Evolutionary conservation across 2,113 vertebrate genomes (phyloP).

Genomic region (Heteronetta atricapilla): DNA sequence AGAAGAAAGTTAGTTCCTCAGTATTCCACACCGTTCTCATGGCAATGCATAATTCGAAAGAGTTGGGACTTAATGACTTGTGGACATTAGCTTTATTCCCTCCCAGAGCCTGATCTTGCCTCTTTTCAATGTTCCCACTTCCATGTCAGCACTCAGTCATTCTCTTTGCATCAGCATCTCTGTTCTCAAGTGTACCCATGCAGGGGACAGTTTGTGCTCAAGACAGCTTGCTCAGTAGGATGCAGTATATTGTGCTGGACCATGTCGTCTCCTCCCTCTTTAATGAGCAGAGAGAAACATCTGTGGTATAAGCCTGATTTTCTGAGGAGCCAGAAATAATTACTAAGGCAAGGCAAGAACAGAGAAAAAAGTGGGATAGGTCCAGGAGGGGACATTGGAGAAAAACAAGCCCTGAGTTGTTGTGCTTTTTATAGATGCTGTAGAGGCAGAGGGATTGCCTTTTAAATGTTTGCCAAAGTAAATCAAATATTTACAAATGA

Average conservation of each 20-base stretch:
- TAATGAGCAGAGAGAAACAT: not conserved
- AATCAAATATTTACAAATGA: constrained; percentile 48
- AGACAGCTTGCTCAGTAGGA: not conserved
- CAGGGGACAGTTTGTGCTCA: not conserved
- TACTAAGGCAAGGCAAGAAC: constrained; percentile 7
- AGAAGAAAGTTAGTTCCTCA: not conserved
- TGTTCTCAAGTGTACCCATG: not conserved
- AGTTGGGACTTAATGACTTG: not conserved
- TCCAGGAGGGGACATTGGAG: constrained; percentile 46
- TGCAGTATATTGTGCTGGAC: not conserved
- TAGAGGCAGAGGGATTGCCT: not conserved
- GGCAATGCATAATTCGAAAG: not conserved
- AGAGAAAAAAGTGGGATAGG: constrained; percentile 42
- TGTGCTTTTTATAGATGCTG: not conserved
- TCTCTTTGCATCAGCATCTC: not conserved
- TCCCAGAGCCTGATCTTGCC: not conserved
- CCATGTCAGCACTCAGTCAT: not conserved
- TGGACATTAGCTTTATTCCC: not conserved
- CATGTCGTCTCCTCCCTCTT: not conserved
- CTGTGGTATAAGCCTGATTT: not conserved
- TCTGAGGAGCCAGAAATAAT: not conserved
- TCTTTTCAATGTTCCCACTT: not conserved
- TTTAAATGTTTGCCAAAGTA: constrained; percentile 48
- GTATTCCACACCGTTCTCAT: not conserved
- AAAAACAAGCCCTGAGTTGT: constrained; percentile 2